A percentile compares a stretch with the other conserved stretches of the same genome.
Evolutionary conservation across 1,140 invertebrate species (phyloP).

Genomic region (Caenorhabditis inopinata): DNA sequence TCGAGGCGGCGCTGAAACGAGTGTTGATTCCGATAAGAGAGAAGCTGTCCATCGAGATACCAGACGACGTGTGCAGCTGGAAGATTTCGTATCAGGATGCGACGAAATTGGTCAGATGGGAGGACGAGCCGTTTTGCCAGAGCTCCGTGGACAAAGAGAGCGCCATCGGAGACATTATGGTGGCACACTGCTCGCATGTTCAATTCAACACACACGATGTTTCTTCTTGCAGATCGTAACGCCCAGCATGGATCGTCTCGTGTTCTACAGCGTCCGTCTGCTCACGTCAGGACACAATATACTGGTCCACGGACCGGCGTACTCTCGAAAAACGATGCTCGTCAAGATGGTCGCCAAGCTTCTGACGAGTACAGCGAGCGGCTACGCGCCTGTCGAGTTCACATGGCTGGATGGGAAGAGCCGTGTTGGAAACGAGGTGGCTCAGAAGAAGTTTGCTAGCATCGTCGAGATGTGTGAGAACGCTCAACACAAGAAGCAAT

Average conservation of each 20-base stretch:
- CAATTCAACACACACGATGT: neutral
- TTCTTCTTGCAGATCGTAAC: slow-evolving; percentile 18
- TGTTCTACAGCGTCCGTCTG: slow-evolving; percentile 16
- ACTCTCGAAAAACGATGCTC: slow-evolving; percentile 34
- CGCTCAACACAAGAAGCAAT: neutral
- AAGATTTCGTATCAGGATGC: slow-evolving; percentile 32
- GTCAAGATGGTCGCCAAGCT: slow-evolving; percentile 32
- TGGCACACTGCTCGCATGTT: neutral
- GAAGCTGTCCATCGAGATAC: slow-evolving; percentile 16
- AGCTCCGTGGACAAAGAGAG: slow-evolving; percentile 33
- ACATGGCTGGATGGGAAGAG: slow-evolving; percentile 15
- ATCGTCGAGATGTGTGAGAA: slow-evolving; percentile 2
- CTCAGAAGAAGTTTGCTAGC: slow-evolving; percentile 10
- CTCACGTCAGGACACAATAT: slow-evolving; percentile 29
- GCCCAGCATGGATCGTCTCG: slow-evolving; percentile 31
- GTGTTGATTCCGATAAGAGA: neutral
- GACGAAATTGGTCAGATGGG: slow-evolving; percentile 30
- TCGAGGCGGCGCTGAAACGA: neutral
- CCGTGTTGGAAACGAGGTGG: slow-evolving; percentile 15
- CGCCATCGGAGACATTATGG: slow-evolving; percentile 34
- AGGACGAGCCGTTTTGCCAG: slow-evolving; percentile 34
- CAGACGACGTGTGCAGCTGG: slow-evolving; percentile 18
- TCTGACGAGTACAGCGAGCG: neutral
- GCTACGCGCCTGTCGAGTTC: neutral
- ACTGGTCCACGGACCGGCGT: slow-evolving; percentile 30